Percentiles rank a stretch among this genome's conserved stretches.
Evolutionary conservation across 1,140 invertebrate genomes (phyloP).

Genomic region (Scaptomyza montana): DNA sequence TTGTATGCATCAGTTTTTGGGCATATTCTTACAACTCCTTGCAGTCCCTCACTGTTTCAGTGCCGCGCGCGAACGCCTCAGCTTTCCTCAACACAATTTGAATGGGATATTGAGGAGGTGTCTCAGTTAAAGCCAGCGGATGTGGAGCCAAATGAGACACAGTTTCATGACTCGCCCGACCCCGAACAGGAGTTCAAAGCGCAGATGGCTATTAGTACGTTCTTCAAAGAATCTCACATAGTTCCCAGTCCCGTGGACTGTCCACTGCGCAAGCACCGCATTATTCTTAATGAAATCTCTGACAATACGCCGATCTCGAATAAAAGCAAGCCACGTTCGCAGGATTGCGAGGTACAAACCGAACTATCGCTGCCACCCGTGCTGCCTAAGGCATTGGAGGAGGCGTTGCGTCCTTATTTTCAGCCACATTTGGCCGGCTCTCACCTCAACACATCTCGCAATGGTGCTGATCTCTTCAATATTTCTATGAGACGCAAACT

Average conservation of each 20-base stretch:
- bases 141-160: constrained; percentile 85
- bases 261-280: constrained; percentile 73
- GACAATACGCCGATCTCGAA: constrained; percentile 75
- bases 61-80: constrained; percentile 73
- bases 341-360: constrained; percentile 84
- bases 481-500: constrained; percentile 78
- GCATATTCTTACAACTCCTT: not conserved
- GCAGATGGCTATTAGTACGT: constrained; percentile 85
- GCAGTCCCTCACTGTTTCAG: constrained; percentile 77
- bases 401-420: constrained; percentile 85
- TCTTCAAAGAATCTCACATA: constrained; percentile 85
- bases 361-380: constrained; percentile 84
- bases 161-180: constrained; percentile 84
- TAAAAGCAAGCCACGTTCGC: constrained; percentile 38
- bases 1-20: no score
- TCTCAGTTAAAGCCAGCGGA: constrained; percentile 85
- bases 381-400: constrained; percentile 84
- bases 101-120: constrained; percentile 86
- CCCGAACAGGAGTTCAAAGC: constrained; percentile 85
- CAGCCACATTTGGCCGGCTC: constrained; percentile 79
- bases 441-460: constrained; percentile 3
- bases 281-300: constrained; percentile 62
- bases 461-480: constrained; percentile 54
- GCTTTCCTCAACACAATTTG: constrained; percentile 84
- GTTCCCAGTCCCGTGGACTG: constrained; percentile 85